These are phyloP conservation scores for Pempheris klunzingeri DNA, from an alignment of 2,797 vertebrate genomes.

Conservation along the genomic window DNA sequence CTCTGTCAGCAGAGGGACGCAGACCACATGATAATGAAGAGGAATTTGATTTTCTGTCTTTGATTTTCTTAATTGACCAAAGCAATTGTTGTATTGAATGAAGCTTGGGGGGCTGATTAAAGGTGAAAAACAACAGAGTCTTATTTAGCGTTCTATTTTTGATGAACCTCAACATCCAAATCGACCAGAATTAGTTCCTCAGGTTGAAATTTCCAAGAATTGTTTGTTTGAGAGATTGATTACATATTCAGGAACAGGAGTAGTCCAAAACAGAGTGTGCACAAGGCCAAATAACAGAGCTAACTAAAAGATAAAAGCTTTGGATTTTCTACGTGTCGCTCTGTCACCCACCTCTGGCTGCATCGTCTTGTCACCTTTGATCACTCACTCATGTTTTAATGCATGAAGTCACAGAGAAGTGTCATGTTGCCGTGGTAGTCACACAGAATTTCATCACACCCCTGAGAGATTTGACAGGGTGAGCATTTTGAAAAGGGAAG, in stretches of 20 bases:
- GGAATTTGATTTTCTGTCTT: slow-evolving; percentile 3
- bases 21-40: not conserved
- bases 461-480: slow-evolving; percentile 46
- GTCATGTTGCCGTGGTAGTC: slow-evolving; percentile 70
- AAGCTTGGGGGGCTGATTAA: too few relatives aligned
- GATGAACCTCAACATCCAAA: not conserved
- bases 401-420: slow-evolving; percentile 73
- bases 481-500: slow-evolving; percentile 41
- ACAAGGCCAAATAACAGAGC: slow-evolving; percentile 20
- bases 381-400: slow-evolving; percentile 80
- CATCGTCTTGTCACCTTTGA: slow-evolving; percentile 73
- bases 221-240: not conserved
- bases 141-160: not conserved
- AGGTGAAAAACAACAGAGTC: too few relatives aligned
- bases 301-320: slow-evolving; percentile 52
- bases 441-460: slow-evolving; percentile 66
- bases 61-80: not conserved
- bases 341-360: slow-evolving; percentile 57
- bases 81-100: not conserved
- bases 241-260: slow-evolving; percentile 14
- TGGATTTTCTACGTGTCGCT: slow-evolving; percentile 34
- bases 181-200: not conserved
- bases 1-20: too few relatives aligned
- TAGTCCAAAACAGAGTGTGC: slow-evolving; percentile 5
- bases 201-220: slow-evolving; percentile 5